Evolutionary conservation across 1,140 invertebrate species (phyloP).

Genomic region (Sitophilus oryzae): DNA sequence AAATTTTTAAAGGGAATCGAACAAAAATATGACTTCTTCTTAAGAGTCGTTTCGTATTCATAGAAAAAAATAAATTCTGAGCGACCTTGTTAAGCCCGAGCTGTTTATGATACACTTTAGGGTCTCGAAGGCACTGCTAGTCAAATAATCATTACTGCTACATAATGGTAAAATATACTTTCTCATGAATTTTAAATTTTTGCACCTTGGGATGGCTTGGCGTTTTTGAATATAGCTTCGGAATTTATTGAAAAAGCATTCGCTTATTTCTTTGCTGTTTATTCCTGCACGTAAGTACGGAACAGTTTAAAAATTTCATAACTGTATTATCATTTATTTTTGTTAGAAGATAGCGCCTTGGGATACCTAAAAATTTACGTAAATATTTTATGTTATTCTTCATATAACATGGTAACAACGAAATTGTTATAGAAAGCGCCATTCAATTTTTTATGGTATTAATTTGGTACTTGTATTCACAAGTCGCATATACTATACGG

Average conservation of each 20-base stretch:
- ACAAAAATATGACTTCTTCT: conserved; percentile 2
- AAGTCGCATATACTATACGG: too few species aligned
- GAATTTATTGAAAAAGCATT: not conserved
- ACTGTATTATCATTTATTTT: not conserved
- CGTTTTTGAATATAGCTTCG: not conserved
- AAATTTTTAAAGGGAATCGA: not conserved
- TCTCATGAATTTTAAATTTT: conserved; percentile 24
- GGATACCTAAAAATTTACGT: too few species aligned
- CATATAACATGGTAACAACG: too few species aligned
- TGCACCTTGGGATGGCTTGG: conserved; percentile 3
- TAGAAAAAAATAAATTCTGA: conserved; percentile 22
- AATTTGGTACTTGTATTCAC: too few species aligned
- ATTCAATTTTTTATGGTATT: too few species aligned
- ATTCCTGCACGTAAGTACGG: not conserved
- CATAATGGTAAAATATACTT: conserved; percentile 22
- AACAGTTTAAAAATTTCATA: not conserved
- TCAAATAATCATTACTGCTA: conserved; percentile 22
- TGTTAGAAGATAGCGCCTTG: too few species aligned
- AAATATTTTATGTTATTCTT: too few species aligned
- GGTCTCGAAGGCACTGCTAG: conserved; percentile 7
- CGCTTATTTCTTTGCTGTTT: not conserved
- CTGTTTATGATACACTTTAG: conserved; percentile 17
- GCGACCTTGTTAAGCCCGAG: conserved; percentile 21
- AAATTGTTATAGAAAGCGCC: too few species aligned
- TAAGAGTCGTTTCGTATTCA: conserved; percentile 19